Conservation (phyloP, 2,888 invertebrate genomes). For the Gisinianus flammeolus region DNA sequence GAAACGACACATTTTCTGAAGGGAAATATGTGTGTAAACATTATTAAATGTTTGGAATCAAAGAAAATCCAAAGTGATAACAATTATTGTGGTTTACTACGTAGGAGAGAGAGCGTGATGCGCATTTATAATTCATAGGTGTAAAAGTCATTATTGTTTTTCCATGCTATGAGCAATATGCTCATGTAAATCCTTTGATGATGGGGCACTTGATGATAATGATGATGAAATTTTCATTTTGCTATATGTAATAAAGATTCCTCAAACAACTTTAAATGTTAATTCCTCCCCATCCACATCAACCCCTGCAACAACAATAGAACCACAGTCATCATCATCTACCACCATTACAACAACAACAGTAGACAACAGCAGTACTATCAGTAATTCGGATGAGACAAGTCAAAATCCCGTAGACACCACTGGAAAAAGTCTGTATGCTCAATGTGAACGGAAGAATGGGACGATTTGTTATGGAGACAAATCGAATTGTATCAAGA, state of each 20-base stretch:
- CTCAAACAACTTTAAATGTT: background rate
- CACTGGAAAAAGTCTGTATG: background rate
- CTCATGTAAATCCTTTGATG: no score
- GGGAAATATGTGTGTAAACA: no score
- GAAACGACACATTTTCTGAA: no score
- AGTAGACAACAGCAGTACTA: background rate
- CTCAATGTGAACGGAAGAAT: background rate
- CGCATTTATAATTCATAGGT: no score
- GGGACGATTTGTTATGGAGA: constrained; percentile 11
- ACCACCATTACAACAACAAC: background rate
- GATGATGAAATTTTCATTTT: background rate
- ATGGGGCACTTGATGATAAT: no score
- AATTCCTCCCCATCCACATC: background rate
- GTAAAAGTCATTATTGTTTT: no score
- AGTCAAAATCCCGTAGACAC: background rate
- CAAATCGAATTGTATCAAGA: constrained; percentile 22
- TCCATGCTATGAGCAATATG: no score
- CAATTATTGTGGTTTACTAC: no score
- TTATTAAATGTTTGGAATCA: no score
- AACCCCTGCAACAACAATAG: background rate
- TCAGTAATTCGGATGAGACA: background rate
- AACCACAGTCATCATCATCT: background rate
- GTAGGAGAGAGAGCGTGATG: no score
- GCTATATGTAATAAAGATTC: background rate
- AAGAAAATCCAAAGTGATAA: no score